Conservation (phyloP, 2,797 vertebrate genomes). For the Australoheros facetus region DNA sequence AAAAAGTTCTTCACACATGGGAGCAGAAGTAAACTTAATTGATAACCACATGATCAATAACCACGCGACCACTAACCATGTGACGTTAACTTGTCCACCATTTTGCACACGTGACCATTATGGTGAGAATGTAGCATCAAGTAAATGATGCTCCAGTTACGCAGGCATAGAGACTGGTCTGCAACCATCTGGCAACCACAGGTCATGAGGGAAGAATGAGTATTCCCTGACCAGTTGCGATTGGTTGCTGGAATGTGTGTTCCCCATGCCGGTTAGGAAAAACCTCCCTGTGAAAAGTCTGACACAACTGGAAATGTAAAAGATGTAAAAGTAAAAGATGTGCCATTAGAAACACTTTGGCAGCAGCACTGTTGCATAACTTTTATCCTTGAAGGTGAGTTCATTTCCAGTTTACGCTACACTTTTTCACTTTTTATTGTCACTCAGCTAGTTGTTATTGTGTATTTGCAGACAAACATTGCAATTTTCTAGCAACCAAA, state of each 20-base stretch:
- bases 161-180: neutral
- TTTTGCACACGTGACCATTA: neutral
- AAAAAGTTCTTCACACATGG: neutral
- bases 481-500: no score
- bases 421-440: no score
- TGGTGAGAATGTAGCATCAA: neutral
- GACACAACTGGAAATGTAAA: no score
- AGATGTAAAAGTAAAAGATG: no score
- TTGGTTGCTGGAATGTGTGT: neutral
- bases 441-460: no score
- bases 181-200: neutral
- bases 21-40: neutral
- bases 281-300: neutral
- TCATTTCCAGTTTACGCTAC: no score
- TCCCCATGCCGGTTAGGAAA: neutral
- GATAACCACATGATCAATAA: neutral
- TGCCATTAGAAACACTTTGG: no score
- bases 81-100: neutral
- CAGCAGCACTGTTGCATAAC: no score
- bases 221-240: neutral
- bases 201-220: neutral
- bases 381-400: no score
- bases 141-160: neutral
- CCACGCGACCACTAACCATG: accelerated
- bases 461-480: no score